phyloP scores from a whole-genome alignment of 2,797 vertebrate genomes.

The Buphagus erythrorhynchus region DNA sequence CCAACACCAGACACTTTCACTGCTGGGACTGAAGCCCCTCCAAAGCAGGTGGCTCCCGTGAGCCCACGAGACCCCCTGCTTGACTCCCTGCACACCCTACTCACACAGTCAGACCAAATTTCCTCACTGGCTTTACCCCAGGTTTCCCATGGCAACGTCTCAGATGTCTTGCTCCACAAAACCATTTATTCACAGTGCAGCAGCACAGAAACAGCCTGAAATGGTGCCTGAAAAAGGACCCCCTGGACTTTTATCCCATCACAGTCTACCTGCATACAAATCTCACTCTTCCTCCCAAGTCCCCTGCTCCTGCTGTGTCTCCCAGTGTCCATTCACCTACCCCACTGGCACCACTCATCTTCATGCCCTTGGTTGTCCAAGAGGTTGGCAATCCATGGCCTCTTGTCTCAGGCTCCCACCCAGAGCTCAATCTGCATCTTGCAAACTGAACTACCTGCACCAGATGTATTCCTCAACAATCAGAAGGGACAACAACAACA shows the following conservation, averaged over 20 bases:
- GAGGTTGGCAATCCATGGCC: neutral
- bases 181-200: neutral
- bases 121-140: neutral
- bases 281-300: neutral
- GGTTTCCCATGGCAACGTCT: neutral
- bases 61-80: rapidly evolving
- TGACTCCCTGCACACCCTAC: neutral
- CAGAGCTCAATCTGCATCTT: neutral
- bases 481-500: neutral
- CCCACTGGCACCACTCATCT: neutral
- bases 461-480: neutral
- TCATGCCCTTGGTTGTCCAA: neutral
- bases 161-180: neutral
- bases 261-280: neutral
- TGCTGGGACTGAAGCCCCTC: neutral
- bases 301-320: neutral
- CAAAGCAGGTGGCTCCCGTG: rapidly evolving
- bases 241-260: neutral
- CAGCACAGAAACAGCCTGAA: neutral
- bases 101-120: neutral
- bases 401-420: rapidly evolving
- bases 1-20: neutral
- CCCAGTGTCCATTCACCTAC: neutral
- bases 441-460: neutral
- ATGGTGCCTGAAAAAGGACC: neutral